A percentile compares a stretch with the other conserved stretches of the same genome.
These are phyloP conservation scores for Theocolax elegans DNA, from an alignment of 1,140 invertebrate species.

Conservation along the genomic window DNA sequence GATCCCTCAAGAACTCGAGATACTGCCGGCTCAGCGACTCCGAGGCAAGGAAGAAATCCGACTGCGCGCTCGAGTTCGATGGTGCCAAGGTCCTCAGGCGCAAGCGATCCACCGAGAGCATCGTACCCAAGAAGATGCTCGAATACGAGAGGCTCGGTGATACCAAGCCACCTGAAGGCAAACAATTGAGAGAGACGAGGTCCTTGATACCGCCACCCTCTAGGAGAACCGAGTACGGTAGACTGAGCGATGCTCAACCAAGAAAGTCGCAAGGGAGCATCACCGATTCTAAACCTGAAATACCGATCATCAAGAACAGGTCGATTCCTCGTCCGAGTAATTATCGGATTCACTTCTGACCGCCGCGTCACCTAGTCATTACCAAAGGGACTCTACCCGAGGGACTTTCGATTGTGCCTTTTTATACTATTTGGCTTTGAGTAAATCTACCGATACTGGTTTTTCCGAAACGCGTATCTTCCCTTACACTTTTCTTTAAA, in stretches of 20 bases:
- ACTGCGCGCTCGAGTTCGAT: constrained; percentile 54
- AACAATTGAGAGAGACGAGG: constrained; percentile 64
- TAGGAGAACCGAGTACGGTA: constrained; percentile 70
- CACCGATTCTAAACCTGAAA: constrained; percentile 66
- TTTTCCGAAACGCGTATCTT: no score
- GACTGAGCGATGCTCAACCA: constrained; percentile 67
- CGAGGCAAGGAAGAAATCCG: constrained; percentile 67
- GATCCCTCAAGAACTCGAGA: constrained; percentile 68
- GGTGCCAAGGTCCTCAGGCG: constrained; percentile 57
- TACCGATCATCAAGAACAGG: constrained; percentile 58
- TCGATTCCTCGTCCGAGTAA: constrained; percentile 72
- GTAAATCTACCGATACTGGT: no score
- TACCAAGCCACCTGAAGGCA: no score
- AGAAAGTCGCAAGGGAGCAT: constrained; percentile 55
- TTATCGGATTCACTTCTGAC: constrained; percentile 77
- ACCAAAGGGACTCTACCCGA: constrained; percentile 60
- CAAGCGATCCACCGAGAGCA: constrained; percentile 69
- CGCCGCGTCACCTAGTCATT: constrained; percentile 63
- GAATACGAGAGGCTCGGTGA: constrained; percentile 61
- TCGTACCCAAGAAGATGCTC: constrained; percentile 52
- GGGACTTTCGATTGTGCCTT: no score
- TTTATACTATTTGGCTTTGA: no score
- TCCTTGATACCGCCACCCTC: constrained; percentile 73
- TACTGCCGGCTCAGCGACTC: constrained; percentile 72
- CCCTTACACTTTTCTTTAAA: no score